These are phyloP conservation scores for Conger conger DNA, from an alignment of 2,113 vertebrate species.

Conservation along the genomic window DNA sequence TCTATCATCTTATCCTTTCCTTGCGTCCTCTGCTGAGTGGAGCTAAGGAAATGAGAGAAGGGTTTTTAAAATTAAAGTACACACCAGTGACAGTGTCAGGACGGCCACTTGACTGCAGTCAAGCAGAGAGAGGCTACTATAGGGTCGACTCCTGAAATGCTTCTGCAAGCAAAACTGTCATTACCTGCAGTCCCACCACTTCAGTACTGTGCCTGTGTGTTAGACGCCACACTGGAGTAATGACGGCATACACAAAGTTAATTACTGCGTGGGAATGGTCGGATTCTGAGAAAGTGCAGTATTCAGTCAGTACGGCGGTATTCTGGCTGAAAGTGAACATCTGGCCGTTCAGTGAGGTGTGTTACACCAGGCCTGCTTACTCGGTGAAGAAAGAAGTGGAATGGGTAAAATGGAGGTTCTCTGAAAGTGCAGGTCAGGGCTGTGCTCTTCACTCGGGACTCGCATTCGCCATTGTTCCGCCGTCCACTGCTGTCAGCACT, in stretches of 20 bases:
- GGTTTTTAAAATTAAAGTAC: no score
- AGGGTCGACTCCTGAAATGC: no score
- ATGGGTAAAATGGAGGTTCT: neutral
- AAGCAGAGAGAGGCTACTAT: no score
- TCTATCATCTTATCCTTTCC: no score
- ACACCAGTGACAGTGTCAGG: neutral
- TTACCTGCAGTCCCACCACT: neutral
- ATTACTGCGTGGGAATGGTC: neutral
- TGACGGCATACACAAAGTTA: neutral
- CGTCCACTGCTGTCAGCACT: neutral
- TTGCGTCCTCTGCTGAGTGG: no score
- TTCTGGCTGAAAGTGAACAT: neutral
- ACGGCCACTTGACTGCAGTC: neutral
- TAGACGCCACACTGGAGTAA: neutral
- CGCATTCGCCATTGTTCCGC: neutral
- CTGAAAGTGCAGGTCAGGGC: neutral
- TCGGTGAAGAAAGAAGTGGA: neutral
- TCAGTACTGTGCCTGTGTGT: neutral
- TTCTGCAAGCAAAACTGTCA: no score
- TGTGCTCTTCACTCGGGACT: neutral
- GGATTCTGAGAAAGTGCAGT: neutral
- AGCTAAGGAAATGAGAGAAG: no score
- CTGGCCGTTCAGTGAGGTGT: no score
- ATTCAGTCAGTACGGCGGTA: no score
- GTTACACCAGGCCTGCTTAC: neutral